Percentiles rank a stretch among this genome's conserved stretches.
Evolutionary conservation across 2,797 vertebrate genomes (phyloP).

Genomic region (Pempheris klunzingeri): DNA sequence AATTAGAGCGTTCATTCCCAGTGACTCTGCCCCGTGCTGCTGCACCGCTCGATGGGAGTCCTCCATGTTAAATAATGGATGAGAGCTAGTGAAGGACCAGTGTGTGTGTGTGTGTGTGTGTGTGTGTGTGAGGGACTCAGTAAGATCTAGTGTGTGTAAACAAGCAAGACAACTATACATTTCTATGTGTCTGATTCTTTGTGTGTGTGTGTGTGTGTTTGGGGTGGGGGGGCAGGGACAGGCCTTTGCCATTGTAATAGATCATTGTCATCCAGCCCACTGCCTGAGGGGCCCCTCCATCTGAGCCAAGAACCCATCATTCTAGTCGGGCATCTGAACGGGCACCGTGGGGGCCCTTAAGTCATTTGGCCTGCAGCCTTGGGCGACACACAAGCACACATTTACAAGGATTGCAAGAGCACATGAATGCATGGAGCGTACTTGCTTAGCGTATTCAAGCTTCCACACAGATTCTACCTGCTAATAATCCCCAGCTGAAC

Average conservation of each 20-base stretch:
- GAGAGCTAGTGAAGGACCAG: slow-evolving; percentile 32
- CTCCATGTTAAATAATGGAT: slow-evolving; percentile 66
- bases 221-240: slow-evolving; percentile 2
- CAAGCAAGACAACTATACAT: slow-evolving; percentile 8
- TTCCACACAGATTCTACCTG: slow-evolving; percentile 9
- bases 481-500: slow-evolving; percentile 6
- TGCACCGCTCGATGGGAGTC: slow-evolving; percentile 44
- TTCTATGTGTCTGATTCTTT: slow-evolving; percentile 13
- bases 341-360: slow-evolving; percentile 52
- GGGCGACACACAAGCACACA: slow-evolving; percentile 22
- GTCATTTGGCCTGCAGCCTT: slow-evolving; percentile 63
- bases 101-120: not conserved
- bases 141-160: slow-evolving; percentile 37
- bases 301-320: slow-evolving; percentile 57
- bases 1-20: slow-evolving; percentile 54
- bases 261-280: slow-evolving; percentile 57
- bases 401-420: not conserved
- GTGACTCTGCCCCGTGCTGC: slow-evolving; percentile 34
- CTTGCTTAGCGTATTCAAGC: not conserved
- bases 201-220: slow-evolving; percentile 24
- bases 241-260: slow-evolving; percentile 45
- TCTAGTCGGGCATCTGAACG: slow-evolving; percentile 44
- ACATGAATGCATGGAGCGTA: not conserved
- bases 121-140: not conserved
- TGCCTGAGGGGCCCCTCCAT: slow-evolving; percentile 60